Base-by-base conservation (phyloP, 2,113 vertebrate genomes). In the Hydrolagus affinis region DNA sequence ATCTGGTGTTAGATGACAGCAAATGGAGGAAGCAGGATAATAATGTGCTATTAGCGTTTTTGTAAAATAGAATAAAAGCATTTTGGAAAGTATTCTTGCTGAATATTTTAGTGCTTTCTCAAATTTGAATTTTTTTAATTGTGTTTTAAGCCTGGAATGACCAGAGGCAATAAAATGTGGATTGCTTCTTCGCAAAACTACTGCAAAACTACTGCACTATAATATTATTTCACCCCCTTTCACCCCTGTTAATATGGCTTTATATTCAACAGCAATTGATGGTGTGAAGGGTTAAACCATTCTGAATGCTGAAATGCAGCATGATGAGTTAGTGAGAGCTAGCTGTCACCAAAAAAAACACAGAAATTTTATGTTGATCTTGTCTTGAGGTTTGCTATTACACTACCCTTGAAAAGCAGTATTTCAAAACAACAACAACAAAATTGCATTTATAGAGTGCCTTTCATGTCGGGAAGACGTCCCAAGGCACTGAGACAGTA, bases 31-130 rank as follows among this genome's bases (percentile, higher is more conserved):
- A 80, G 23, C 77, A 17, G 21, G 9, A 62, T n/a, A 15, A 64
- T 80, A 9, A 15, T 8, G 59, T 62, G 78, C 28, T 83, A 64
- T 12, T 57, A 62, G 8, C 60, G 21, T 8, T 28, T 8, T 62
- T 64, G 60, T 78, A 14, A 25, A 23, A 80, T 64, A 7, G 74
- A 25, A 78, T 72, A 72, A 78, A 78, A 78, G 44, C 44, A 44
- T 44, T 44, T 44, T 1, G 44, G 6, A 44, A 44, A 44, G 6
- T 44, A 6, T 44, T 44, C 44, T 1, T 6, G 44, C 44, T 44
- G 44, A 70, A 80, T 12, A 28, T 83, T 83, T 83, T 14, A 83
- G 23, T 83, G 60, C 60, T 83, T 23, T 83, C 44, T 83, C 21
- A 83, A 83, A 66, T 9, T 11, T 1, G 44, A 0, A 1, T 11